Evolutionary conservation across 1,140 invertebrate genomes (phyloP).

Genomic region (Aphelinus certus): DNA sequence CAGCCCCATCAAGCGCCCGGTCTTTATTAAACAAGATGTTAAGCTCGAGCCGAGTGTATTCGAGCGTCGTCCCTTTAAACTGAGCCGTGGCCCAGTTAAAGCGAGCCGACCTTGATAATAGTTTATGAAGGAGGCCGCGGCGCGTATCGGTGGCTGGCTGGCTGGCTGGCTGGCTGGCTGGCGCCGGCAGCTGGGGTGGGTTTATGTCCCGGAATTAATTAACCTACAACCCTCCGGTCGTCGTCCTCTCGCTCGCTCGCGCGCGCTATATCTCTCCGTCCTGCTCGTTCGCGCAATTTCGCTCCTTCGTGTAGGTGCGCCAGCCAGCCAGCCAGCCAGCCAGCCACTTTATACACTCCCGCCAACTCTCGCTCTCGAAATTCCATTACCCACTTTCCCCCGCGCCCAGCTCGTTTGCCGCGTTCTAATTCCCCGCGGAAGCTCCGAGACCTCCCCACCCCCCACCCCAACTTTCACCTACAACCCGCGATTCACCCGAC

Average conservation of each 20-base stretch:
- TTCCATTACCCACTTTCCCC: slow-evolving; percentile 52
- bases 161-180: no score
- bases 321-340: slow-evolving; percentile 27
- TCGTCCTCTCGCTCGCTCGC: slow-evolving; percentile 37
- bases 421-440: slow-evolving; percentile 7
- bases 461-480: neutral
- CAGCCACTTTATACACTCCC: slow-evolving; percentile 55
- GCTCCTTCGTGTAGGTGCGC: neutral
- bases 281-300: slow-evolving; percentile 27
- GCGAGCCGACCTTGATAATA: slow-evolving; percentile 62
- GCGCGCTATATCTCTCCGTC: neutral
- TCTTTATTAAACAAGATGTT: slow-evolving; percentile 48
- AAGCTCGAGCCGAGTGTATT: slow-evolving; percentile 32
- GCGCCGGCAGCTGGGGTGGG: slow-evolving; percentile 45
- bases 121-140: slow-evolving; percentile 57
- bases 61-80: slow-evolving; percentile 54
- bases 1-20: neutral
- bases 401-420: slow-evolving; percentile 14
- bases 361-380: slow-evolving; percentile 61
- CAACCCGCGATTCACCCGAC: no score
- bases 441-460: slow-evolving; percentile 9
- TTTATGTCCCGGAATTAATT: slow-evolving; percentile 64
- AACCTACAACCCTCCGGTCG: slow-evolving; percentile 56
- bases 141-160: slow-evolving; percentile 19
- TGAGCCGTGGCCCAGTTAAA: slow-evolving; percentile 59